Percentiles rank a stretch among this genome's conserved stretches.
These are phyloP conservation scores for Sebastes itinus DNA, from an alignment of 2,797 vertebrate species.

Conservation along the genomic window DNA sequence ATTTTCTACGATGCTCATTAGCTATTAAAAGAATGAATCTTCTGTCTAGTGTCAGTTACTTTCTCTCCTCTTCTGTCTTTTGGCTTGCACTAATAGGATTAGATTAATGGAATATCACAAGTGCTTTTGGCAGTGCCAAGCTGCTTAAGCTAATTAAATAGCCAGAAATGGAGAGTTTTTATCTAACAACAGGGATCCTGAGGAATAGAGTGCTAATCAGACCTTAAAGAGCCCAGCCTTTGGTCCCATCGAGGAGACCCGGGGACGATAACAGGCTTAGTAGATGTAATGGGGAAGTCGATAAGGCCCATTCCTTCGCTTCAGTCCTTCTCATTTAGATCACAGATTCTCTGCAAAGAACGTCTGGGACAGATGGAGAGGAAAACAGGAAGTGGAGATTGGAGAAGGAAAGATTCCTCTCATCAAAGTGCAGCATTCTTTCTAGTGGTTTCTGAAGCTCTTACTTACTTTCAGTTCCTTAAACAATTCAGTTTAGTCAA, in stretches of 20 bases:
- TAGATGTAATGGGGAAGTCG: conserved; percentile 34
- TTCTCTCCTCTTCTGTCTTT: conserved; percentile 46
- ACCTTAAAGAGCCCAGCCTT: conserved; percentile 23
- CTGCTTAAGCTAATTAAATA: conserved; percentile 74
- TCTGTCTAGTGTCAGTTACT: conserved; percentile 16
- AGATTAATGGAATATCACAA: conserved; percentile 75
- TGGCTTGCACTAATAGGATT: conserved; percentile 72
- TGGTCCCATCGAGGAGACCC: conserved; percentile 9
- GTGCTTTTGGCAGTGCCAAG: conserved; percentile 58
- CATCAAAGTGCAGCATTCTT: background rate
- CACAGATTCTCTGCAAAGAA: conserved; percentile 10
- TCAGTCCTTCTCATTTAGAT: conserved; percentile 22
- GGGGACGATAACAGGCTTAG: conserved; percentile 50
- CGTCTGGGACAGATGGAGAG: background rate
- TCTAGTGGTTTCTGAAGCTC: conserved; percentile 3
- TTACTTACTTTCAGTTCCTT: background rate
- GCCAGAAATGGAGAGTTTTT: conserved; percentile 54
- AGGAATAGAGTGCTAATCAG: conserved; percentile 48
- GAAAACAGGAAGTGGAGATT: conserved; percentile 29
- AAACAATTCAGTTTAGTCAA: background rate
- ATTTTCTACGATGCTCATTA: background rate
- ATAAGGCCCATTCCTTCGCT: conserved; percentile 22
- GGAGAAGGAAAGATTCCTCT: conserved; percentile 9
- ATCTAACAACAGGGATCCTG: conserved; percentile 47
- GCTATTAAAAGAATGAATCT: background rate